Base-by-base conservation (phyloP, 2,113 vertebrate genomes). In the Dromas ardeola region DNA sequence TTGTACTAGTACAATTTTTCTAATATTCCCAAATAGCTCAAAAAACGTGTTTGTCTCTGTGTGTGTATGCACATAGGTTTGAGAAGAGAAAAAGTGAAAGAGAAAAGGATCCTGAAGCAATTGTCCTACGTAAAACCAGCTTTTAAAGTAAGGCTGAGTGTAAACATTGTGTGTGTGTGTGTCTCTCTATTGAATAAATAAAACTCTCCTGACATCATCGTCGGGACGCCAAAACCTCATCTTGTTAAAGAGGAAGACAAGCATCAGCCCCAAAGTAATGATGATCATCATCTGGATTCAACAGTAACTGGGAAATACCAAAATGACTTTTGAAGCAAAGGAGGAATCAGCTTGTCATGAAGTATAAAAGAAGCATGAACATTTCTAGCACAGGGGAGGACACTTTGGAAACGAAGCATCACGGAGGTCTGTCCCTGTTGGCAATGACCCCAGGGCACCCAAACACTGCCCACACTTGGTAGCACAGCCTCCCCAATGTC, bases 361-460 rank as follows among this genome's bases (percentile, higher is more conserved):
- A 69, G 52, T 2, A 45, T 22, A 38, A 55, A 69, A 88, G 13
- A 55, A 50, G 5, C 8, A 27, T 22, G 13, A 81, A 15, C 4
- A 9, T 67, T 85, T 88, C 23, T 30, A 43, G 2, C 17, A 29
- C 10, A 4, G 29, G 32, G 4, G 43, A 27, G 26, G 25, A 79
- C 6, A 56, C 4, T 13, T 42, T 42, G 5, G 11, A 73, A 53
- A 78, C 6, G 7, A 67, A 43, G 7, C 5, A 16, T n/a, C 30
- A 34, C 0, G 0, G 25, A 61, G 3, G 3, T 38, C 12, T 63
- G 63, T 43, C 7, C 4, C 11, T 62, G 16, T 9, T 56, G 16
- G 30, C 27, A 50, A 1, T 23, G 10, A 42, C 7, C 15, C 21
- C 32, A 78, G 16, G 38, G 52, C 11, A n/a, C 17, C n/a, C 25